phyloP scores from a whole-genome alignment of 2,888 invertebrate genomes.

The Tenthredo amoena region DNA sequence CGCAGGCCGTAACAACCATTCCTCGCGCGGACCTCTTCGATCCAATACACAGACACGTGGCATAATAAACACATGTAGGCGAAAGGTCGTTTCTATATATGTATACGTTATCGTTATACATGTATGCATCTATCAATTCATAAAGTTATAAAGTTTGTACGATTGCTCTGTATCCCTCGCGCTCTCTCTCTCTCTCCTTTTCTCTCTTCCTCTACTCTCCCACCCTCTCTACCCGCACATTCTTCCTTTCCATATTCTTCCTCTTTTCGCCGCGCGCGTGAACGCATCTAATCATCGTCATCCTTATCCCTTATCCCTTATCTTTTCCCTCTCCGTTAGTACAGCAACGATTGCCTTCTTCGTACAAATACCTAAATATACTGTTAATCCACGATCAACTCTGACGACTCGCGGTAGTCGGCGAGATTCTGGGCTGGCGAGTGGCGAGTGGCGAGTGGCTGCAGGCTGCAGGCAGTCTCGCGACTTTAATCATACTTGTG shows the following conservation, averaged over 20 bases:
- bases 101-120: background rate
- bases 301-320: background rate
- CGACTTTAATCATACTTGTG: constrained; percentile 14
- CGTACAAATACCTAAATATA: background rate
- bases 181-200: background rate
- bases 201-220: background rate
- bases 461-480: constrained; percentile 29
- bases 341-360: background rate
- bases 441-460: constrained; percentile 7
- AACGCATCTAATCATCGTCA: background rate
- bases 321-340: background rate
- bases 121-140: constrained; percentile 26
- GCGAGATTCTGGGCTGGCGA: constrained; percentile 5
- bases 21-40: constrained; percentile 25
- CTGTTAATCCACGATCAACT: constrained; percentile 14
- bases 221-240: constrained; percentile 4
- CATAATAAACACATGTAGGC: constrained; percentile 11
- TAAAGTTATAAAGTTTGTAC: constrained; percentile 30
- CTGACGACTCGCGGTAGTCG: background rate
- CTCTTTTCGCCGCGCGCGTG: background rate
- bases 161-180: constrained; percentile 8
- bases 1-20: background rate
- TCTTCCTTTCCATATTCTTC: background rate
- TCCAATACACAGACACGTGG: constrained; percentile 23
- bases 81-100: background rate